Percentiles rank a stretch among this genome's conserved stretches.
Evolutionary conservation across 2,113 vertebrate species (phyloP).

Genomic region (Megaleporinus macrocephalus): DNA sequence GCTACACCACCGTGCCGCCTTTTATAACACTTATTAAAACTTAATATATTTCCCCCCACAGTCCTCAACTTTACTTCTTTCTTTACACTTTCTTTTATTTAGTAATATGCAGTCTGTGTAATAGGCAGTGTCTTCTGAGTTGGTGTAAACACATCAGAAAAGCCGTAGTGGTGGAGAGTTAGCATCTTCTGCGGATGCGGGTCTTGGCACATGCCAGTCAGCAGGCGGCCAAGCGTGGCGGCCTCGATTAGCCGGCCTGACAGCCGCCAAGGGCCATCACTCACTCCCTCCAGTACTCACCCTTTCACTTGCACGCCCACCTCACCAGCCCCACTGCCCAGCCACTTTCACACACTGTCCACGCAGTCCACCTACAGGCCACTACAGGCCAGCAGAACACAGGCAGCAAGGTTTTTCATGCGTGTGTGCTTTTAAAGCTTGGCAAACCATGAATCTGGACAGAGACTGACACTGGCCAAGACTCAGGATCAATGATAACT

Average conservation of each 20-base stretch:
- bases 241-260: constrained; percentile 71
- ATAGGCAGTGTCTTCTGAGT: not conserved
- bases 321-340: not conserved
- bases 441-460: not conserved
- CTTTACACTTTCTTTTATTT: not conserved
- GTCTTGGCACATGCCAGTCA: constrained; percentile 72
- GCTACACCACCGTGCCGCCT: no score
- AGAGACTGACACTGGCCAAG: not conserved
- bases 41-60: not conserved
- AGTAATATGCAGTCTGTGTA: constrained; percentile 10
- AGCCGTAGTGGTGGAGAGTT: not conserved
- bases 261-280: constrained; percentile 60
- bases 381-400: not conserved
- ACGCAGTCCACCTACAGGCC: constrained; percentile 17
- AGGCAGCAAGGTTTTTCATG: not conserved
- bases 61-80: not conserved
- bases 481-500: not conserved
- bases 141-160: not conserved
- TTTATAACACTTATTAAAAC: constrained; percentile 5
- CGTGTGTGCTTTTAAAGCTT: not conserved
- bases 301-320: constrained; percentile 23
- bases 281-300: constrained; percentile 51
- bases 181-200: not conserved
- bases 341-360: constrained; percentile 3
- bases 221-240: constrained; percentile 61